Evolutionary conservation across 2,888 invertebrate species (phyloP), one percentile per base, ranked within the genome.

Genomic region (Oscheius sp.): DNA sequence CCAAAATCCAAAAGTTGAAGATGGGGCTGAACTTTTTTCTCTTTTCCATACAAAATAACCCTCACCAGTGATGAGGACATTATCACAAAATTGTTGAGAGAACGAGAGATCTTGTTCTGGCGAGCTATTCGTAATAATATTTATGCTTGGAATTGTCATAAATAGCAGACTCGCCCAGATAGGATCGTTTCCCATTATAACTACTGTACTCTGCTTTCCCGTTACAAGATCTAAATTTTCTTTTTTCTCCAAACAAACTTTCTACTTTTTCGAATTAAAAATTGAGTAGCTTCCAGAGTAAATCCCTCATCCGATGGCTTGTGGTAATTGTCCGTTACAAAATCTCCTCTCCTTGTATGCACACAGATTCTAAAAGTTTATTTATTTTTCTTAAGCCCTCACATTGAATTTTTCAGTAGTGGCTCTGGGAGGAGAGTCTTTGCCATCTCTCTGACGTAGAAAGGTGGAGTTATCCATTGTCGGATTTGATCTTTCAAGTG

Each of bases 1-100:
- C 75, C 75, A 75, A 68, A 70, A 75, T 10, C 71, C 75, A 33
- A 75, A 75, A 0, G 75, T 75, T 3, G 75, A 75, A 2, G 73
- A 71, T 8, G 75, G 71, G 1, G 75, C 75, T 5, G 6, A 39
- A 29, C 25, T 12, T 48, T 29, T 34, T n/a, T n/a, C n/a, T n/a
- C n/a, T n/a, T n/a, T n/a, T n/a, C n/a, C n/a, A n/a, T n/a, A n/a
- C n/a, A n/a, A n/a, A n/a, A n/a, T 0, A 20, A 23, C 37, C 3
- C 25, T 10, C 39, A 71, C 74, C 71, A 31, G 75, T 75, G 1
- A 73, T 73, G 2, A 75, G 53, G 2, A 72, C 68, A 10, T 66
- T 69, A 17, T 75, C 75, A 37, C 75, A 75, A 39, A 65, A 75
- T 1, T 63, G 39, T 23, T 66, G 25, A 0, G 73, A 69, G 34